Base-by-base conservation (phyloP, 2,797 vertebrate genomes). In the Lates japonicus region DNA sequence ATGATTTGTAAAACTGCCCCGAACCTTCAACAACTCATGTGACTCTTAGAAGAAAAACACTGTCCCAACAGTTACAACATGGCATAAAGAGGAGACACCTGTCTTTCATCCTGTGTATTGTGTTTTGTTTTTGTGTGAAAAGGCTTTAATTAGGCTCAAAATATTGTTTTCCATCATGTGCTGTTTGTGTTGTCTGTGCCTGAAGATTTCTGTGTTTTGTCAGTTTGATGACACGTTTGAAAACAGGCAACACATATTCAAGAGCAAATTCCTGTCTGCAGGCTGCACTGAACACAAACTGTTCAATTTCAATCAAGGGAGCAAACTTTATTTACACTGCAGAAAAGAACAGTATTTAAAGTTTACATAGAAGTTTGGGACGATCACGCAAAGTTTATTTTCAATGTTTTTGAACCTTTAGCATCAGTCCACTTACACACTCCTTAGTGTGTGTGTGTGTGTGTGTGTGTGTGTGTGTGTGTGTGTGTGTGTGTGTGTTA, bases 71-170 rank as follows among this genome's bases (percentile, higher is more conserved):
- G 37, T 37, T 37, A 29, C 25, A 29, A 29, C 25, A 31, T 7
- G 58, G 77, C 72, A 61, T 25, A 59, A 57, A 52, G 71, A 81
- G 66, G 70, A 35, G 61, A 12, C 68, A 16, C 31, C 60, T n/a
- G 49, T 74, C 81, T 79, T 68, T 64, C 39, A 67, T 20, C 77
- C 74, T 46, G 13, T 4, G 35, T 59, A 42, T 68, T 82, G 8
- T 74, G 64, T 72, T 88, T 63, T 64, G 31, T 70, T 70, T 52
- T 76, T 63, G 62, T 48, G 70, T 57, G 5, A 16, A 54, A 79
- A 74, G 87, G 62, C 86, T 91, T 71, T 84, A 75, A 87, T 90
- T 87, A 75, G 55, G 12, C 59, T 58, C 57, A 78, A 85, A 83
- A 81, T 82, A 48, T 19, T 78, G 73, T 90, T 78, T 87, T 80